Base-by-base conservation (phyloP, 2,113 vertebrate genomes). In the Euleptes europaea region DNA sequence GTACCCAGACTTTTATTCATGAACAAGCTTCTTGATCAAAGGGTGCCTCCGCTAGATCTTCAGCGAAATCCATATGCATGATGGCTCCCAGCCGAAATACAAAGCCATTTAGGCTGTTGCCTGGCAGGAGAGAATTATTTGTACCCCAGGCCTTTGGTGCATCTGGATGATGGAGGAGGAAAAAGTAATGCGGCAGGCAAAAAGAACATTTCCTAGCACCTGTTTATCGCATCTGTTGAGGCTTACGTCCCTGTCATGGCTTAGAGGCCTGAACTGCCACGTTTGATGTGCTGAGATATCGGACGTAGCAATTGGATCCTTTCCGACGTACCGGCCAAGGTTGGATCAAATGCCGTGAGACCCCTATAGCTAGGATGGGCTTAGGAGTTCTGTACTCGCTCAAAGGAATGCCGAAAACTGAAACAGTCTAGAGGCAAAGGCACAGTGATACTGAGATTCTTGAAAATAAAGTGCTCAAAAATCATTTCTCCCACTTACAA, bases 21-120 rank as follows among this genome's bases (percentile, higher is more conserved):
- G 49, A 82, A 79, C 2, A 75, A 79, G 73, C 2, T 66, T n/a
- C 47, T 82, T 57, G 42, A 57, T 38, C 72, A 86, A 80, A 88
- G 49, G 80, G 38, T 14, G 5, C 14, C 75, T 81, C 33, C 51
- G 38, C 33, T 75, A 70, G 12, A 82, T 76, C 4, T 75, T 66
- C 60, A 33, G 31, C 31, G 47, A 75, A 79, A 88, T 72, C 63
- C 49, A 49, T 84, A 74, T 79, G 84, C 31, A 28, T 60, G 51
- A 71, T 12, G 31, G 75, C 44, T 57, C 19, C 74, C 40, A 73
- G 54, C 38, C n/a, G 10, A 69, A 63, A 21, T 72, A 35, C 15
- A 73, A 71, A 47, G 71, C 60, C 69, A 5, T 4, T 71, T 75
- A 75, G 75, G 77, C n/a, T 54, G 12, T 78, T 23, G 4, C 57